Evolutionary conservation across 2,113 vertebrate genomes (phyloP).

Genomic region (Malurus alboscapulatus): DNA sequence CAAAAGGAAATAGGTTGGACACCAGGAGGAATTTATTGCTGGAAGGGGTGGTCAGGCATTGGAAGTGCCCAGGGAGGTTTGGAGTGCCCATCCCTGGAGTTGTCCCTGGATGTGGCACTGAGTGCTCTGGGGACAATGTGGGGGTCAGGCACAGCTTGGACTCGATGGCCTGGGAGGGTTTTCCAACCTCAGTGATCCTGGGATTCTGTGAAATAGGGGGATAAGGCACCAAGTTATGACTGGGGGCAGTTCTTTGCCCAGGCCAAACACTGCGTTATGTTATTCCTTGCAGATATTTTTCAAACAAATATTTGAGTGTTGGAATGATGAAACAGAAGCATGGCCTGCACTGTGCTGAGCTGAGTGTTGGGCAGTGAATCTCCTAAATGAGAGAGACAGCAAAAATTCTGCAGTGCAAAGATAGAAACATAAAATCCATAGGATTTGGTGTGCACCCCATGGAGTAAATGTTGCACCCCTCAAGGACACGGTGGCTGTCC

Average conservation of each 20-base stretch:
- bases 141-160: accelerated
- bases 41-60: accelerated
- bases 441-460: background rate
- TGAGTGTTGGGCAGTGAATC: accelerated
- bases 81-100: background rate
- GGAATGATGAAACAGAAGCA: background rate
- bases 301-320: background rate
- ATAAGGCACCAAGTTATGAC: background rate
- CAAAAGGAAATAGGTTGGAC: background rate
- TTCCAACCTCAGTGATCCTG: accelerated
- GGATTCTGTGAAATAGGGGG: background rate
- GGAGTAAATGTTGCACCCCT: background rate
- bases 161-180: accelerated
- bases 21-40: background rate
- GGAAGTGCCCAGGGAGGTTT: background rate
- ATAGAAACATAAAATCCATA: background rate
- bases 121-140: background rate
- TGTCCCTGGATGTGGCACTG: background rate
- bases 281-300: background rate
- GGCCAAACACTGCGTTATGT: background rate
- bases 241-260: background rate
- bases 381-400: accelerated
- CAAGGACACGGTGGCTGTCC: background rate
- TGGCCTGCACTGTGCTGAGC: accelerated
- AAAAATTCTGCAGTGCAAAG: background rate